Base-by-base conservation (phyloP, 2,888 invertebrate species). In the Ectobius pallidus region DNA sequence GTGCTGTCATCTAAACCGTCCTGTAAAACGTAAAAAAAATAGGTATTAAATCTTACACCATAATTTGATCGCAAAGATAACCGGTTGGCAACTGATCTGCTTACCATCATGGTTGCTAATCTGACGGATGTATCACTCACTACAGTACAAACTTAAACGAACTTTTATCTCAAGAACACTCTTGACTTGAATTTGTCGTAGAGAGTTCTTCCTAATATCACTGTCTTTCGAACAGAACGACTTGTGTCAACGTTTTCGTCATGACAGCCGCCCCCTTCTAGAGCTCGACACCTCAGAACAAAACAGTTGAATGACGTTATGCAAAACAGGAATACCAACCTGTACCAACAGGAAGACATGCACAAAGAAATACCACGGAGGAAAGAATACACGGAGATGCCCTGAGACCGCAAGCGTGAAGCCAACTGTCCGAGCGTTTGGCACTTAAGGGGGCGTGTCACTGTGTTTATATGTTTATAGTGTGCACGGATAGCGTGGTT, bases 1-100 rank as follows among this genome's bases (percentile, higher is more conserved):
- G 73, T 67, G 67, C 71, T 71, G 63, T 76, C 76, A 71, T 76
- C 76, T 44, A 75, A 67, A 6, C 76, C 76, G 32, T 76, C 76
- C 75, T 76, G 71, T 18, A 71, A 72, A 42, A 27, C 61, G 39
- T 61, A 69, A 9, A 25, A 32, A 20, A n/a, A 22, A 42, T 70
- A 4, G 65, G 42, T 25, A 55, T 49, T 27, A 42, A 9, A 16
- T 22, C 52, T n/a, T 32, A 52, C 16, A 9, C 11, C 16, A 3
- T 44, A 14, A 18, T 16, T 18, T 14, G 7, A 14, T 44, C 11
- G 44, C 30, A 14, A 58, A 42, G 42, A 63, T 39, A 39, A 22
- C 34, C 63, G 63, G 63, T 63, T 42, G 22, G 42, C 42, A 65
- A 34, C 16, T 30, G 20, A 58, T 22, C 16, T 16, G 52, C 62